Base-by-base conservation (phyloP, 2,113 vertebrate genomes). In the Heterochromis multidens region DNA sequence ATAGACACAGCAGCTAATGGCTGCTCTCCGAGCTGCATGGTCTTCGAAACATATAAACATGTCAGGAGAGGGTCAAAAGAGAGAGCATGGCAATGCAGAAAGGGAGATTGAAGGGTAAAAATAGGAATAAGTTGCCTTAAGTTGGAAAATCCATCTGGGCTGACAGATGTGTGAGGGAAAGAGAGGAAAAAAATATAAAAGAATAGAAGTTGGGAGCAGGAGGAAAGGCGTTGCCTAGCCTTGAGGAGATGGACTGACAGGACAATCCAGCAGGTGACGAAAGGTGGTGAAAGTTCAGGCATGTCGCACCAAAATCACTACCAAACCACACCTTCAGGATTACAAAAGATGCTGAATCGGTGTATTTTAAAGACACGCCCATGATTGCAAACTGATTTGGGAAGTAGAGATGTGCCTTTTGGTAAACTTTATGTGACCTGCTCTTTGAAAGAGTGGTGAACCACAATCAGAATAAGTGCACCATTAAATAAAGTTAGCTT, bases 31-130 rank as follows among this genome's bases (percentile, higher is more conserved):
- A 81, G 89, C 82, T 87, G 83, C 88, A 90, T 62, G 85, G 84
- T 83, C 76, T 93, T 84, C 33, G 54, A 81, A 60, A 86, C 43
- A 85, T 86, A 84, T 87, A 92, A 85, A 91, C 89, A 90, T 83
- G 85, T 83, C 82, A 87, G 86, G 82, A 87, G 59, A 60, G 35
- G 60, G 86, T 87, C 84, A 88, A 74, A 89, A 74, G 80, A 82
- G 80, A 60, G 11, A 59, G 77, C 33, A 80, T 57, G 56, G 85
- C 61, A 85, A 74, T 84, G 82, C 33, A 80, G 81, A 88, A 83
- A 58, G 5, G 5, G 21, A 58, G 74, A 83, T 33, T 10, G 23
- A 67, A 84, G 56, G 65, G 56, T 10, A 81, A 61, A 81, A 62
- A 57, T 37, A 33, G n/a, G 43, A 82, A 80, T 61, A 79, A 72